Evolutionary conservation across 2,113 vertebrate genomes (phyloP), one percentile per base, ranked within the genome.

Genomic region (Smithornis capensis): DNA sequence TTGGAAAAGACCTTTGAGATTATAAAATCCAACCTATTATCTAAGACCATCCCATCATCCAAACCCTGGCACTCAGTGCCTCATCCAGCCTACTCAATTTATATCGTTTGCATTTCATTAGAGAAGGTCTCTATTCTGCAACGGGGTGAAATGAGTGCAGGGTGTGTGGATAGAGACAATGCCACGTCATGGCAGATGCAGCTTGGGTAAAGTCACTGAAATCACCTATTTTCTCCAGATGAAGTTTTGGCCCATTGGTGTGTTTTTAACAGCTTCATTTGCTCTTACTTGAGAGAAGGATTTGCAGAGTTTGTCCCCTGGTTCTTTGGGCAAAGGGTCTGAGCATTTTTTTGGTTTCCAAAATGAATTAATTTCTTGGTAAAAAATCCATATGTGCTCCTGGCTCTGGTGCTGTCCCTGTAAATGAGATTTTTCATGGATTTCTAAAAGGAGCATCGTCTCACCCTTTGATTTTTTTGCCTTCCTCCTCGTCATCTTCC

Each of bases 341-440:
- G 45, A 76, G 73, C 4, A 10, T 3, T 12, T 25, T n/a, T 29
- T 18, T 21, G 2, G 5, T 63, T 40, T 40, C 6, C 22, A 55
- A 35, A 83, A 37, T 50, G 37, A 18, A 33, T 70, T 63, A 69
- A 56, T 63, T 76, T 76, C 19, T 63, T 83, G 24, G 12, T 62
- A 10, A 25, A 15, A 73, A 10, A 11, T 64, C 68, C 11, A 0
- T 6, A 9, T 19, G 49, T 21, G 0, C 23, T 53, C 7, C 69
- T 75, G 74, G 2, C 38, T 47, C 23, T 33, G 59, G 40, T 83
- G 45, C 67, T 49, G 49, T 52, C 53, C 70, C 35, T 35, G 3
- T 28, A 3, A 11, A 5, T 23, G 52, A 71, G 38, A 13, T 64
- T 76, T 63, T 18, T 35, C 35, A 22, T 35, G 12, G 9, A 31